Conservation (phyloP, 2,888 invertebrate species). For the Phyllotreta striolata region DNA sequence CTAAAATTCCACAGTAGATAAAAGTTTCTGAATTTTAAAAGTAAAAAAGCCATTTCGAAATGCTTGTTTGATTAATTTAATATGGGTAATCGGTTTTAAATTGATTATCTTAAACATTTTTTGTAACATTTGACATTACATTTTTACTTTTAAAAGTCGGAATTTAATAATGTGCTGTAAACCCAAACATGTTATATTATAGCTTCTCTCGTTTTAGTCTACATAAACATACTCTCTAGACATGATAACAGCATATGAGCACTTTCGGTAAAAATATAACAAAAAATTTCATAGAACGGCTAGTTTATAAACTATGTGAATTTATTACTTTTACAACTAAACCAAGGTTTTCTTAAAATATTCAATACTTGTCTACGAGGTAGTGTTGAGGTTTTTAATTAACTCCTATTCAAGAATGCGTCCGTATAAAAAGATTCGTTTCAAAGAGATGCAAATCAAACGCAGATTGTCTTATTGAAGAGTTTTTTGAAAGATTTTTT, state of each 20-base stretch:
- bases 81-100: too few species aligned
- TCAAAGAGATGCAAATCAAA: too few species aligned
- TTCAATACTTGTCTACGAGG: constrained; percentile 7
- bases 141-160: constrained; percentile 11
- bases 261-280: constrained; percentile 72
- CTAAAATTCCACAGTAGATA: too few species aligned
- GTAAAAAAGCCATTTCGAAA: too few species aligned
- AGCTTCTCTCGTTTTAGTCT: constrained; percentile 39
- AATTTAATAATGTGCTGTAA: constrained; percentile 20
- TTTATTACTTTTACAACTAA: constrained; percentile 50
- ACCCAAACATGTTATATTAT: constrained; percentile 31
- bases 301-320: constrained; percentile 44
- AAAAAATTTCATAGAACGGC: constrained; percentile 54
- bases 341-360: constrained; percentile 37
- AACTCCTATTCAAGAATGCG: not conserved
- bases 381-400: not conserved
- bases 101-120: too few species aligned
- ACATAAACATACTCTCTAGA: constrained; percentile 47
- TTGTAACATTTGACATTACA: too few species aligned
- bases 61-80: too few species aligned
- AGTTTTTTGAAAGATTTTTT: too few species aligned
- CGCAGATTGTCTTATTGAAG: too few species aligned
- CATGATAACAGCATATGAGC: constrained; percentile 70
- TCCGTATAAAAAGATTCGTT: too few species aligned
- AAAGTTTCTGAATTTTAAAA: too few species aligned